Evolutionary conservation across 2,888 invertebrate genomes (phyloP), one percentile per base, ranked within the genome.

Genomic region (Acleris sparsana): DNA sequence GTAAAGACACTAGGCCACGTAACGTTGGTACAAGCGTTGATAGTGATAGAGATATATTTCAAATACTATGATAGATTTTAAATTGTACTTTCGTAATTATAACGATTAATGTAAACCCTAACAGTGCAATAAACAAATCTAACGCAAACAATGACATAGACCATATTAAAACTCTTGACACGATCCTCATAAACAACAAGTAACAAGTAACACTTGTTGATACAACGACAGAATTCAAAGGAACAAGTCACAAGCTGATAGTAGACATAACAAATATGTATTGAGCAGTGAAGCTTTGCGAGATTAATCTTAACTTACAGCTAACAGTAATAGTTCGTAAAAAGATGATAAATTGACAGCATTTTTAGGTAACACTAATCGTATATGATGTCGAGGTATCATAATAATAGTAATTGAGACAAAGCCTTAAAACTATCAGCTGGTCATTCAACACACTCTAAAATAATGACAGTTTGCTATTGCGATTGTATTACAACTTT

Each of bases 321-420:
- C 82, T 83, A 82, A 80, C 78, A 82, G 80, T 82, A 80, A 77
- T 83, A 82, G 87, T 78, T 83, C 79, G 73, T 86, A 84, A 84
- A 87, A 84, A 89, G 87, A 88, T 84, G 84, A 85, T 77, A 86
- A 92, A 91, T 92, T 92, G 92, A 92, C 92, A 88, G 91, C 85
- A 83, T 88, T 90, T 83, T 77, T 43, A 82, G 84, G 79, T 89
- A 78, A 86, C 68, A 83, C 83, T 89, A 89, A 80, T 85, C 80
- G 82, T 84, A 82, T 84, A 83, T 82, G 75, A 77, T 82, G 80
- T 82, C 61, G 66, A 66, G 66, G 66, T 66, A 66, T 61, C 61
- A 82, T 72, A 81, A 75, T 77, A 79, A n/a, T 84, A 85, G 72
- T 88, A 87, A 87, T 88, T 87, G 89, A 88, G 85, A 87, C 79